These are phyloP conservation scores for Archaeoteleia sp. DNA, from an alignment of 2,888 invertebrate genomes.

Conservation along the genomic window DNA sequence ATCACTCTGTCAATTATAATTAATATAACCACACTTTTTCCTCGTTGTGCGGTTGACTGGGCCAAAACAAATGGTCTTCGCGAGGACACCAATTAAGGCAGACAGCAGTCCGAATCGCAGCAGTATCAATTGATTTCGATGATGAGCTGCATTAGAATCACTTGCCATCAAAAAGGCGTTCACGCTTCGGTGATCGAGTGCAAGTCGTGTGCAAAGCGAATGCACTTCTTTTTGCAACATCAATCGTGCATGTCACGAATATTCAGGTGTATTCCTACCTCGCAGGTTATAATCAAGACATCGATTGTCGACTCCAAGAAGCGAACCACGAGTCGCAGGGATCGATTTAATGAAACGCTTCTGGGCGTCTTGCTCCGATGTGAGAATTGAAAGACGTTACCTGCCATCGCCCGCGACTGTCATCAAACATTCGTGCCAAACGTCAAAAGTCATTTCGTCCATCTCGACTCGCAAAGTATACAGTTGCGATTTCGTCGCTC, in stretches of 20 bases:
- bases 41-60: too few relatives aligned
- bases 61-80: too few relatives aligned
- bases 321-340: conserved; percentile 8
- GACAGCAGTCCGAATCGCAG: too few relatives aligned
- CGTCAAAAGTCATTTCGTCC: not conserved
- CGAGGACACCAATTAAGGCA: too few relatives aligned
- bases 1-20: too few relatives aligned
- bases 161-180: not conserved
- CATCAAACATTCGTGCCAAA: conserved; percentile 15
- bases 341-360: conserved; percentile 26
- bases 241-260: not conserved
- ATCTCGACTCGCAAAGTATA: conserved; percentile 11
- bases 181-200: conserved; percentile 7
- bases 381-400: conserved; percentile 22
- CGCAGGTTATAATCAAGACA: conserved; percentile 30
- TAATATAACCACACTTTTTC: too few relatives aligned
- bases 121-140: too few relatives aligned
- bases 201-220: conserved; percentile 1
- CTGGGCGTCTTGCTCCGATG: conserved; percentile 19
- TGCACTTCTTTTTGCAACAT: not conserved
- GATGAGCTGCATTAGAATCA: too few relatives aligned
- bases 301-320: conserved; percentile 21
- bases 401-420: conserved; percentile 12
- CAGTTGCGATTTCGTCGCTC: conserved; percentile 13
- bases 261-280: not conserved